These are phyloP conservation scores for Caenorhabditis sinica DNA, from an alignment of 2,888 invertebrate genomes.

Conservation along the genomic window DNA sequence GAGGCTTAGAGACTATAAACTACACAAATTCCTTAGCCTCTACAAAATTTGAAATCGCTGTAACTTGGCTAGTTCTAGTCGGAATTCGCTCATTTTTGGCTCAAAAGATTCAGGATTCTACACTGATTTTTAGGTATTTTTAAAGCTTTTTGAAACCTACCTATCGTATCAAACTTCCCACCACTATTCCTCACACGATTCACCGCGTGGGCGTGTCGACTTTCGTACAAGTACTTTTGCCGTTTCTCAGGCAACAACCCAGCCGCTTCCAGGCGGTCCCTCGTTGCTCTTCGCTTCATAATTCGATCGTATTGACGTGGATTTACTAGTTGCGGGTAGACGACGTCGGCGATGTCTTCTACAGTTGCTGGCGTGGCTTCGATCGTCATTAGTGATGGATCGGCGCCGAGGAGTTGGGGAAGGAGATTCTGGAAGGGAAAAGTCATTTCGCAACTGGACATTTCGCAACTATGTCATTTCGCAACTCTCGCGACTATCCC, in stretches of 20 bases:
- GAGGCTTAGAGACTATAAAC: too few relatives aligned
- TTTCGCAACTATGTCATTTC: too few relatives aligned
- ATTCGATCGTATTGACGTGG: constrained; percentile 52
- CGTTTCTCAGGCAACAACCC: constrained; percentile 38
- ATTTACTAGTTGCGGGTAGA: constrained; percentile 34
- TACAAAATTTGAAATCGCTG: too few relatives aligned
- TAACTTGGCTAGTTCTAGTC: too few relatives aligned
- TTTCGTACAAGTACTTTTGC: constrained; percentile 59
- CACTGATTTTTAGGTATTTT: background rate
- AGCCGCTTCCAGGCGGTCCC: constrained; percentile 7
- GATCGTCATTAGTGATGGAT: background rate
- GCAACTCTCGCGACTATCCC: too few relatives aligned
- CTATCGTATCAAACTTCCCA: constrained; percentile 44
- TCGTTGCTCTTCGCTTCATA: constrained; percentile 21
- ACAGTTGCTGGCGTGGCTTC: background rate
- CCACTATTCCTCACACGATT: constrained; percentile 8
- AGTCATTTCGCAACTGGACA: too few relatives aligned
- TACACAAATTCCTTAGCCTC: too few relatives aligned
- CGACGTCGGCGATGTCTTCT: background rate
- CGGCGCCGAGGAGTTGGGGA: background rate
- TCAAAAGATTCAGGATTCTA: background rate
- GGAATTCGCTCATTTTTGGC: too few relatives aligned
- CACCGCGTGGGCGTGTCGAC: constrained; percentile 50
- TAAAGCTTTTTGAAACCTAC: background rate
- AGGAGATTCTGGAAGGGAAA: background rate